These are phyloP conservation scores for Semaprochilodus insignis DNA, from an alignment of 2,797 vertebrate species.

Conservation along the genomic window DNA sequence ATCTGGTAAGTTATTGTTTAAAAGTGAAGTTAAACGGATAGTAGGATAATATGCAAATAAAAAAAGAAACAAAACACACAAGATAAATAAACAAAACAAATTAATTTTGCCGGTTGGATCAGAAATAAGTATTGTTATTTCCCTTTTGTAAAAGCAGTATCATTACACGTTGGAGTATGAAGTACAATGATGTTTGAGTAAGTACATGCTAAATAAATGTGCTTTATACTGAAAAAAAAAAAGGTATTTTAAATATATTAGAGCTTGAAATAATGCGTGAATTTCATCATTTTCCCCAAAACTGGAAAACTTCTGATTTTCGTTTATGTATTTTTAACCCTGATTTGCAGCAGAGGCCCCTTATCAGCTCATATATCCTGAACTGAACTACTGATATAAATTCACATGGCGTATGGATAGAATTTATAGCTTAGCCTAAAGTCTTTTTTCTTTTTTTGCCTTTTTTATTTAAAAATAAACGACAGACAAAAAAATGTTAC, in stretches of 20 bases:
- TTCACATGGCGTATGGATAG: slow-evolving; percentile 68
- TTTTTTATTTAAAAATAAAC: slow-evolving; percentile 78
- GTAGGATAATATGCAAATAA: slow-evolving; percentile 42
- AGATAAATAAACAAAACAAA: slow-evolving; percentile 53
- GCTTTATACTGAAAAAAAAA: slow-evolving; percentile 18
- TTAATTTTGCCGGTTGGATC: slow-evolving; percentile 58
- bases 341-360: slow-evolving; percentile 78
- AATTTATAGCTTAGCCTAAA: slow-evolving; percentile 70
- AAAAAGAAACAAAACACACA: slow-evolving; percentile 51
- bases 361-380: slow-evolving; percentile 75
- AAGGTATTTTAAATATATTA: slow-evolving; percentile 22
- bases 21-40: slow-evolving; percentile 57
- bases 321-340: slow-evolving; percentile 53
- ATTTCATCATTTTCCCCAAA: slow-evolving; percentile 25
- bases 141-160: slow-evolving; percentile 59
- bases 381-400: slow-evolving; percentile 78
- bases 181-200: slow-evolving; percentile 41
- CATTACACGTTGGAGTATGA: slow-evolving; percentile 54
- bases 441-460: slow-evolving; percentile 55
- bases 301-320: background rate
- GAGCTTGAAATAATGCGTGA: slow-evolving; percentile 35
- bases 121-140: slow-evolving; percentile 58
- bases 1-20: slow-evolving; percentile 29
- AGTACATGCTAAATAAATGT: slow-evolving; percentile 38
- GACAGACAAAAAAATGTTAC: slow-evolving; percentile 88